Conservation (phyloP, 2,113 vertebrate genomes). For the Cyphomyrus discorhynchus region DNA sequence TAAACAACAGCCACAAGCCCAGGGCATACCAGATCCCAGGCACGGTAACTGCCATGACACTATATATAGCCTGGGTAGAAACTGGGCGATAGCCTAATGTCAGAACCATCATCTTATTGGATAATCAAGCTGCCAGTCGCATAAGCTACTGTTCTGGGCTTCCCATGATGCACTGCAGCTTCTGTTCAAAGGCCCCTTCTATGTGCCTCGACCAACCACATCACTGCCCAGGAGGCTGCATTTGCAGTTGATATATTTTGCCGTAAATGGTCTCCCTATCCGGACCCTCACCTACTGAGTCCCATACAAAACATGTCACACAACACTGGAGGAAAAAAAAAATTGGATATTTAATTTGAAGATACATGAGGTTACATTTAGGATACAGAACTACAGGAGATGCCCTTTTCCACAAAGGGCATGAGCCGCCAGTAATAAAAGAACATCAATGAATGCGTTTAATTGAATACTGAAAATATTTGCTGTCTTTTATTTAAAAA, state of each 20-base stretch:
- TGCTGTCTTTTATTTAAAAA: slow-evolving; percentile 17
- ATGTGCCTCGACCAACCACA: neutral
- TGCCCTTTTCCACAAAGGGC: neutral
- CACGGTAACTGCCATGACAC: neutral
- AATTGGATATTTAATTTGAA: neutral
- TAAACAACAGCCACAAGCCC: neutral
- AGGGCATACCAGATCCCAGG: neutral
- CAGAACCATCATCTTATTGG: neutral
- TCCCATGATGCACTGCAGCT: slow-evolving; percentile 4
- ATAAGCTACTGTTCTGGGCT: neutral
- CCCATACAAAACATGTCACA: neutral
- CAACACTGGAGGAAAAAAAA: neutral
- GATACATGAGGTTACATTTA: slow-evolving; percentile 4
- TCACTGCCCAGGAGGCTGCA: neutral
- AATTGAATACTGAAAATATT: slow-evolving; percentile 25
- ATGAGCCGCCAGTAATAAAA: neutral
- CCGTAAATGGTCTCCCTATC: neutral
- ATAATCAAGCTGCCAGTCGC: neutral
- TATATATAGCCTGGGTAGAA: neutral
- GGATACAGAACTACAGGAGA: neutral
- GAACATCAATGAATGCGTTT: neutral
- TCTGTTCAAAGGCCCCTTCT: neutral
- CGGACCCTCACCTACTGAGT: neutral
- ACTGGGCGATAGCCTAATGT: neutral
- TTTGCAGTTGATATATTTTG: neutral